A percentile compares a stretch with the other conserved stretches of the same genome.
These are phyloP conservation scores for Tichodroma muraria DNA, from an alignment of 2,113 vertebrate genomes.

Conservation along the genomic window DNA sequence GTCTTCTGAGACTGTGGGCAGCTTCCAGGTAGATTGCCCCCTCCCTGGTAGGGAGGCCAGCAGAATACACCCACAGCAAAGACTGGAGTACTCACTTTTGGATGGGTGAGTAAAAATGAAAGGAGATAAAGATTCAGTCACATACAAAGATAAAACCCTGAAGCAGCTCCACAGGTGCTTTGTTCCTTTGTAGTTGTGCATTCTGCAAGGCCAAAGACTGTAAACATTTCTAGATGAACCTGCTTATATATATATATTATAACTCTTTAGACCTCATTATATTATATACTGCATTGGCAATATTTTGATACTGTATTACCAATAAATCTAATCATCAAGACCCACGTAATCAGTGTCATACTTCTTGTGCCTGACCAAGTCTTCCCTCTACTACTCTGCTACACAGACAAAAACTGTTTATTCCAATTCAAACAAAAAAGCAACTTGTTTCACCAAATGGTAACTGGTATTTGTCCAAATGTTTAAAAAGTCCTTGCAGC, in stretches of 20 bases:
- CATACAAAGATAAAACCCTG: background rate
- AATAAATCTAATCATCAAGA: background rate
- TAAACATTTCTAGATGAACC: background rate
- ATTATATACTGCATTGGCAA: background rate
- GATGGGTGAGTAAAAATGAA: background rate
- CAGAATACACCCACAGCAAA: rapidly evolving
- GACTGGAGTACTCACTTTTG: background rate
- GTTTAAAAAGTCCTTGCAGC: background rate
- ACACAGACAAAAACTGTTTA: background rate
- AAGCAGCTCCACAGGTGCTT: background rate
- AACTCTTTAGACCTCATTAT: background rate
- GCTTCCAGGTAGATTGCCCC: background rate
- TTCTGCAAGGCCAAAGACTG: background rate
- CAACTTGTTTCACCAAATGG: background rate
- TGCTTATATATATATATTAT: background rate
- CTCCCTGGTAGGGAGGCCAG: background rate
- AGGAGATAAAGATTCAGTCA: background rate
- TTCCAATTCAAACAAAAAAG: background rate
- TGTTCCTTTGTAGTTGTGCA: background rate
- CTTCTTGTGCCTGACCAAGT: background rate
- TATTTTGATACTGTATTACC: background rate
- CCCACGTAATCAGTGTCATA: background rate
- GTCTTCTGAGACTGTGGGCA: background rate
- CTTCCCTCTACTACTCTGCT: background rate
- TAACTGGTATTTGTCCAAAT: background rate